Evolutionary conservation across 2,888 invertebrate species (phyloP), one percentile per base, ranked within the genome.

Genomic region (Eulithis prunata): DNA sequence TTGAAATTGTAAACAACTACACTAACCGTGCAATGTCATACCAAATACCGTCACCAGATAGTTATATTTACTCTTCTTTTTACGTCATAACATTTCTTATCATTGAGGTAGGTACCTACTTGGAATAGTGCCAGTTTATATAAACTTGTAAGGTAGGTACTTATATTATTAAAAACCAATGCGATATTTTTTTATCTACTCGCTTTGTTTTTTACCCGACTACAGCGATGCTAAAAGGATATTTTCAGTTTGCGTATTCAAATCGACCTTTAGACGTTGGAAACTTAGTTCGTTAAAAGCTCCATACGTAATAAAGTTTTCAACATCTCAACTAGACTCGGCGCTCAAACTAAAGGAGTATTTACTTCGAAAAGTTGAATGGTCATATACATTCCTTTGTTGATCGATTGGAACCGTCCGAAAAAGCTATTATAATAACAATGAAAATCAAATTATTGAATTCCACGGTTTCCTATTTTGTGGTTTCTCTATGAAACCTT

Each of bases 311-410:
- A 5, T 32, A 57, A 43, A 71, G 52, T 66, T 69, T 64, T 58
- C 38, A 58, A 69, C 54, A 54, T 60, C 62, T 75, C 62, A 21
- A 64, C 13, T 59, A 57, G 41, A 51, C 63, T 47, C 1, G 14
- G 47, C n/a, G 2, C 47, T 21, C 14, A 47, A 21, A n/a, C 21
- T 41, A 38, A 32, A 62, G 57, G 8, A 41, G 41, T 58, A 21
- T 21, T 21, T 6, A 41, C 41, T 8, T 41, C 10, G 2, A 41
- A 54, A 28, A 57, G 53, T 56, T 51, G 6, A 38, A 38, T 54
- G 11, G 11, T 57, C 49, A 57, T 43, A 62, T 47, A 56, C 51
- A 47, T 43, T 38, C 41, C 11, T 49, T 57, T 57, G 32, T 54
- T 45, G 57, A 63, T 53, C 12, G 36, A 46, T 60, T 60, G 53